Conservation (phyloP, 2,888 invertebrate genomes). For the Ophonus ardosiacus region DNA sequence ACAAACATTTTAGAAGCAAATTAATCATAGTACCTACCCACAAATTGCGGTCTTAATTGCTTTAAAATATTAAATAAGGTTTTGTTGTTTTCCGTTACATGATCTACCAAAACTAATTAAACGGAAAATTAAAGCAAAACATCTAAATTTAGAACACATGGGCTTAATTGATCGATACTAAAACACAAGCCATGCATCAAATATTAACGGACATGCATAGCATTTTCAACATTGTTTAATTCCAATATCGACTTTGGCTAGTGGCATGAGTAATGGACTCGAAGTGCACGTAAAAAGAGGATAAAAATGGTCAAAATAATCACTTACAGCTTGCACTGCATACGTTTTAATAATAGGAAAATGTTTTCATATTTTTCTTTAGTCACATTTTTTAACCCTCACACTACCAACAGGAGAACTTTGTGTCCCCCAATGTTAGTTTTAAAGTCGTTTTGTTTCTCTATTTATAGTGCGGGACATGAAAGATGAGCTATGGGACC, state of each 20-base stretch:
- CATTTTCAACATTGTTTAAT: conserved; percentile 11
- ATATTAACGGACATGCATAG: conserved; percentile 24
- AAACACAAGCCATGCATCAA: conserved; percentile 25
- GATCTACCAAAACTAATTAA: conserved; percentile 31
- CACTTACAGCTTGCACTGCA: not conserved
- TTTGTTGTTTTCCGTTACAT: conserved; percentile 19
- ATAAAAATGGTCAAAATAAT: not conserved
- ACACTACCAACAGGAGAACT: no score
- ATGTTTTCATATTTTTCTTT: not conserved
- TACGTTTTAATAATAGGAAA: not conserved
- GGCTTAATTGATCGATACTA: conserved; percentile 5
- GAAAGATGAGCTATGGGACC: no score
- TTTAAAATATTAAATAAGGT: conserved; percentile 1
- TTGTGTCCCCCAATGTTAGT: no score
- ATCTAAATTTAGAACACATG: conserved; percentile 23
- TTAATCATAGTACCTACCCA: not conserved
- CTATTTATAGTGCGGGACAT: no score
- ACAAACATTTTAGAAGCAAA: not conserved
- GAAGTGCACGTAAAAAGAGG: not conserved
- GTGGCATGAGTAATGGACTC: conserved; percentile 1
- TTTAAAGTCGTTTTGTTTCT: no score
- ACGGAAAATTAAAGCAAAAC: conserved; percentile 35
- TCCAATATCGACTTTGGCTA: conserved; percentile 7
- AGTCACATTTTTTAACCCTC: no score
- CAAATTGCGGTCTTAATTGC: not conserved